Evolutionary conservation across 2,113 vertebrate species (phyloP).

Genomic region (Todiramphus chloris): DNA sequence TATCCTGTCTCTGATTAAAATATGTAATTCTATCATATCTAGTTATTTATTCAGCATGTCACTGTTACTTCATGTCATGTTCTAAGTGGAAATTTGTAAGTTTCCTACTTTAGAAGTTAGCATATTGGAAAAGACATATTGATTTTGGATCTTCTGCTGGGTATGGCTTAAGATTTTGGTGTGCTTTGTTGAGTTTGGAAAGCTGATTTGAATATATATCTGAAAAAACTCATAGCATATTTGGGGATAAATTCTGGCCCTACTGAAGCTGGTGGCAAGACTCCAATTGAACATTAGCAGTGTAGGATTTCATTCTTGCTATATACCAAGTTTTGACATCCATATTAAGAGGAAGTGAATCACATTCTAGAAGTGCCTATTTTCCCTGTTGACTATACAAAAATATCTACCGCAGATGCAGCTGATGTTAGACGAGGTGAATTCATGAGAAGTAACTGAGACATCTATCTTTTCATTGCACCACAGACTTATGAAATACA

Average conservation of each 20-base stretch:
- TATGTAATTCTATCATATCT: conserved; percentile 16
- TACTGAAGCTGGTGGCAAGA: background rate
- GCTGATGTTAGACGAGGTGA: conserved; percentile 17
- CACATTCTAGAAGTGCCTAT: background rate
- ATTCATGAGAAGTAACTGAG: background rate
- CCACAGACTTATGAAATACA: background rate
- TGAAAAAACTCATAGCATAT: conserved; percentile 16
- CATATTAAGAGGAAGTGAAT: conserved; percentile 18
- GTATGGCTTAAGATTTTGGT: conserved; percentile 20
- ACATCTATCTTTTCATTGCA: background rate
- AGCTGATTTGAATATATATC: background rate
- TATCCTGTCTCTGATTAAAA: conserved; percentile 58
- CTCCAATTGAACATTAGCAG: conserved; percentile 9
- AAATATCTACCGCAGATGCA: background rate
- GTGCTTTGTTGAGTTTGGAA: conserved; percentile 30
- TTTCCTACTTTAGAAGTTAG: conserved; percentile 50
- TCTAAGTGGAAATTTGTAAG: conserved; percentile 40
- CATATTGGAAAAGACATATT: conserved; percentile 57
- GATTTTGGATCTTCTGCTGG: conserved; percentile 33
- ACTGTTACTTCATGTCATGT: conserved; percentile 40
- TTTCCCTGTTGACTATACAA: background rate
- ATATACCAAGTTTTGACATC: conserved; percentile 1
- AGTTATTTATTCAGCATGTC: conserved; percentile 40
- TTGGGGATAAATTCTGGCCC: conserved; percentile 18
- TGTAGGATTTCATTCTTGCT: background rate